A percentile compares a stretch with the other conserved stretches of the same genome.
Evolutionary conservation across 2,888 invertebrate species (phyloP).

Genomic region (Cordylochernes scorpioides): DNA sequence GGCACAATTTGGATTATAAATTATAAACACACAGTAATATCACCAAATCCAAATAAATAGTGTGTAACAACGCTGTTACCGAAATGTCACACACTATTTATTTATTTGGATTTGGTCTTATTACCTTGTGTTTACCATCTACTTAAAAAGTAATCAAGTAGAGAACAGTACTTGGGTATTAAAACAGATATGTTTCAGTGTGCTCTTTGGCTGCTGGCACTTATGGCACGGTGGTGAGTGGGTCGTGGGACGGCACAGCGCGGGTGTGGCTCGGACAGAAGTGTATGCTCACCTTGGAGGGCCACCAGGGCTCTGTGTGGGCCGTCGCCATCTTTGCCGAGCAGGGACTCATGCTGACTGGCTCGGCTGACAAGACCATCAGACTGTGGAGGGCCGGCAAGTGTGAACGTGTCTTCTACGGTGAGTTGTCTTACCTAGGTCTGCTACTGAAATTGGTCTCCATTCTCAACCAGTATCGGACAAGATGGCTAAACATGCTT

Average conservation of each 20-base stretch:
- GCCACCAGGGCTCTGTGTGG: constrained; percentile 56
- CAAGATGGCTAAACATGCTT: background rate
- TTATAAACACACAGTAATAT: no score
- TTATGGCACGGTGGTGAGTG: constrained; percentile 38
- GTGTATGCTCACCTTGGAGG: constrained; percentile 28
- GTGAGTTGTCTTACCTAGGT: constrained; percentile 21
- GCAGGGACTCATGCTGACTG: constrained; percentile 38
- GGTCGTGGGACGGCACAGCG: constrained; percentile 78
- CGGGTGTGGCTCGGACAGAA: constrained; percentile 43
- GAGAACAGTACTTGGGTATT: no score
- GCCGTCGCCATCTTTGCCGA: constrained; percentile 26
- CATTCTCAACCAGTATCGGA: background rate
- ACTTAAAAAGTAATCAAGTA: no score
- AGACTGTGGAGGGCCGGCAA: constrained; percentile 51
- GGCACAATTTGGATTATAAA: no score
- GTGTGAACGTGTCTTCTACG: constrained; percentile 35
- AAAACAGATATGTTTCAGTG: constrained; percentile 21
- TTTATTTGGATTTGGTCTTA: no score
- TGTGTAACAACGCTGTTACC: no score
- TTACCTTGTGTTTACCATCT: no score
- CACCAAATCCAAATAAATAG: no score
- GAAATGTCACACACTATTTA: no score
- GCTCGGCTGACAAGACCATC: constrained; percentile 72
- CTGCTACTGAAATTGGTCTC: background rate
- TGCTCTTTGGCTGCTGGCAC: constrained; percentile 25